These are phyloP conservation scores for Acrocephalus arundinaceus DNA, from an alignment of 2,113 vertebrate genomes.

Conservation along the genomic window DNA sequence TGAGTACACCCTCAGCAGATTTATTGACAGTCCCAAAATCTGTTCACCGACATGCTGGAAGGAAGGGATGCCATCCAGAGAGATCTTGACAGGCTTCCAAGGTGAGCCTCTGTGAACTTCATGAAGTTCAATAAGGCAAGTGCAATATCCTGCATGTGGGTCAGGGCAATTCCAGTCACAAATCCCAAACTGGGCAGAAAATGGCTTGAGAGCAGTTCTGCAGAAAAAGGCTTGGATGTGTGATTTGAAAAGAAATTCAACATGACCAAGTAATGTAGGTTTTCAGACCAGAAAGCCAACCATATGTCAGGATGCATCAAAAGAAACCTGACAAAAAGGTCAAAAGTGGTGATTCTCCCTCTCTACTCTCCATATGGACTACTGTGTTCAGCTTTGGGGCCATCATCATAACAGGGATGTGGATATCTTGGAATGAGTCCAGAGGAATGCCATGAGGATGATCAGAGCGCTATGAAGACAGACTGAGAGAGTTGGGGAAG, in stretches of 20 bases:
- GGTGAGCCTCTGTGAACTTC: accelerated
- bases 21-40: not conserved
- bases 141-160: not conserved
- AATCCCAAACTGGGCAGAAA: not conserved
- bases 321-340: not conserved
- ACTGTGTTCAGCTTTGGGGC: not conserved
- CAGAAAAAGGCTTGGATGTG: not conserved
- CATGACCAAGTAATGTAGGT: not conserved
- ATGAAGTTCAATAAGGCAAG: not conserved
- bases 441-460: not conserved
- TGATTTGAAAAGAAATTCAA: not conserved
- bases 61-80: not conserved
- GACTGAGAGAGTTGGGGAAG: not conserved
- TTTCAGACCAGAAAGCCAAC: not conserved
- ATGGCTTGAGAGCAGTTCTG: not conserved
- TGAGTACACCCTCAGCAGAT: not conserved
- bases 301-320: not conserved
- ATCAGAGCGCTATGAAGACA: not conserved
- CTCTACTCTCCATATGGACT: no score
- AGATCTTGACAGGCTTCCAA: not conserved
- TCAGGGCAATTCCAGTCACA: not conserved
- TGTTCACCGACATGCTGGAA: not conserved
- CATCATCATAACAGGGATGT: not conserved
- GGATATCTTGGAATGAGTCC: not conserved
- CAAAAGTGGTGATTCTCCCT: not conserved